Base-by-base conservation (phyloP, 2,888 invertebrate species). In the Stenurella melanura region DNA sequence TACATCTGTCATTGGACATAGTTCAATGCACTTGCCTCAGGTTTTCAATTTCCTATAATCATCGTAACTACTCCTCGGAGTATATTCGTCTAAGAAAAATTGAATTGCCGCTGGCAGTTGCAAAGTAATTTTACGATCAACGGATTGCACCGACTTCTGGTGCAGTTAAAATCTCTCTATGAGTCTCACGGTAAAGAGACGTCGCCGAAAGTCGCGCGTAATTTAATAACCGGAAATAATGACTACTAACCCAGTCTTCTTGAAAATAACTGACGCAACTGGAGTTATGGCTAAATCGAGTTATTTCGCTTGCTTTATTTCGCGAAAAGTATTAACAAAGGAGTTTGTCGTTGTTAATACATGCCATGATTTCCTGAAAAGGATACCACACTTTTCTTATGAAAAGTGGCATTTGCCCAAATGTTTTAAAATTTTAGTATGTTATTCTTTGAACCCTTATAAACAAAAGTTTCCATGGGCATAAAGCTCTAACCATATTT, bases 31-130 rank as follows among this genome's bases (percentile, higher is more conserved):
- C 78, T 74, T 61, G 77, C 77, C 75, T 68, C 75, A 74, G 77
- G 76, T 78, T 80, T 81, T 81, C 81, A 81, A 79, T 81, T 79
- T 77, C 77, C 78, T 77, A 77, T 79, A 79, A 79, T 79, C 79
- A 79, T 71, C 67, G 72, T 75, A 79, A 79, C 79, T 76, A 76
- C 79, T 77, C 77, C 79, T 79, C 74, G 54, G 79, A 77, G 78
- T 79, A 76, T 50, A 68, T 15, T 67, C 64, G 76, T 38, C 67
- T 72, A 64, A 73, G 73, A 71, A 75, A 75, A 78, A 78, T 78
- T 78, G 66, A 75, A 75, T 57, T 64, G 60, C 73, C 67, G 30
- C 18, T n/a, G 63, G 73, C 67, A 63, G 64, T 75, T 57, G 75
- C 71, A 56, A 63, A 75, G 75, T 75, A 71, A 75, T 75, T 75